A percentile compares a stretch with the other conserved stretches of the same genome.
phyloP scores from a whole-genome alignment of 2,113 vertebrate species.

The Cephalopholis sonnerati region DNA sequence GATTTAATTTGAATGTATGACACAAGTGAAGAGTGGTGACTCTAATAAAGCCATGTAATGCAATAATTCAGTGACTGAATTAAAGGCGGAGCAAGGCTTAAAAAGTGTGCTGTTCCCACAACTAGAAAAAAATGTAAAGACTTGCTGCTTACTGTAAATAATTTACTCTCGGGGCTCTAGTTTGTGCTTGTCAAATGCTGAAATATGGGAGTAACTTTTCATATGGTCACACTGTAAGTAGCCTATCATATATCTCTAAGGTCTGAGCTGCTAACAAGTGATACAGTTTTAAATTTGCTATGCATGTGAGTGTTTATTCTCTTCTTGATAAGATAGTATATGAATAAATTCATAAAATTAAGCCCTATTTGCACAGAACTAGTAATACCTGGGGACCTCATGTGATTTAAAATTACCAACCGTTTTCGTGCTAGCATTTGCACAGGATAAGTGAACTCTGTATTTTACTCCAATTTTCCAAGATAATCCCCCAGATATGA shows the following conservation, averaged over 20 bases:
- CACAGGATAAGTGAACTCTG: too few species aligned
- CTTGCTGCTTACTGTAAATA: constrained; percentile 43
- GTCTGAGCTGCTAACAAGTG: not conserved
- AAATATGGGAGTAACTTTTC: constrained; percentile 10
- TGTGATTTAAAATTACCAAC: too few species aligned
- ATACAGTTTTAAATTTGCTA: not conserved
- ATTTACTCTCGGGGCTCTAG: constrained; percentile 13
- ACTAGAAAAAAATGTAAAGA: constrained; percentile 11
- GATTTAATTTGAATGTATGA: constrained; percentile 65
- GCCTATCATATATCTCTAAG: not conserved
- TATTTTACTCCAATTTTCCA: too few species aligned
- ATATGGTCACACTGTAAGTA: constrained; percentile 2
- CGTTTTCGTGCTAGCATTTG: too few species aligned
- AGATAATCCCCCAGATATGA: too few species aligned
- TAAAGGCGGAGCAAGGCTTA: constrained; percentile 47
- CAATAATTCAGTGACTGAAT: constrained; percentile 72
- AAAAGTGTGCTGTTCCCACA: constrained; percentile 36
- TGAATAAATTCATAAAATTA: not conserved
- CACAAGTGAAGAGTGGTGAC: constrained; percentile 76
- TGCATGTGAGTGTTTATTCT: not conserved
- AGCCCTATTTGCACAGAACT: too few species aligned
- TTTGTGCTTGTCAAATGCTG: constrained; percentile 22
- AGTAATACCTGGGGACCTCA: too few species aligned
- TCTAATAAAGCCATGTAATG: constrained; percentile 76
- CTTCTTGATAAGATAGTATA: not conserved